Evolutionary conservation across 2,888 invertebrate species (phyloP).

Genomic region (Loripinus fragilis): DNA sequence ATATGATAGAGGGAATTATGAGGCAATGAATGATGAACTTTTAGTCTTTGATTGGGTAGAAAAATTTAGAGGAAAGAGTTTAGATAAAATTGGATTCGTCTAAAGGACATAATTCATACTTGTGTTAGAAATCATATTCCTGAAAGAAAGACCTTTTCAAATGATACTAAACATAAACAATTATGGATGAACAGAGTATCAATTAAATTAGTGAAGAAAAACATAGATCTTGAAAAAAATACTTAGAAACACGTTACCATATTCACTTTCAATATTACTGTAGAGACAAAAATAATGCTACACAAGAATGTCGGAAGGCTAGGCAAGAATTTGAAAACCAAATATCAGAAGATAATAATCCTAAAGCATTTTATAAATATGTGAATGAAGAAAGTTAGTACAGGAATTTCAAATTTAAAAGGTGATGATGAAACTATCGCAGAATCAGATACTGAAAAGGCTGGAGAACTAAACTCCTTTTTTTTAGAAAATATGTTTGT

Average conservation of each 20-base stretch:
- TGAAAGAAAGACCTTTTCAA: neutral
- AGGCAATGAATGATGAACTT: neutral
- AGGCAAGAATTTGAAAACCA: neutral
- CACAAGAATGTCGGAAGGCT: neutral
- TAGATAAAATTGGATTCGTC: neutral
- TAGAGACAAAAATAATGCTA: conserved; percentile 11
- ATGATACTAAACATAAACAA: neutral
- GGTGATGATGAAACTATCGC: neutral
- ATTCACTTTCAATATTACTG: conserved; percentile 22
- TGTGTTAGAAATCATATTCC: conserved; percentile 6
- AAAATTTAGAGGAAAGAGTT: neutral
- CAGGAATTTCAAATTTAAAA: conserved; percentile 17
- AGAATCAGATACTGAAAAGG: conserved; percentile 19
- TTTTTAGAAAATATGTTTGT: conserved; percentile 17
- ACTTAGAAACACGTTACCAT: conserved; percentile 1
- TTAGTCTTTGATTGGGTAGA: neutral
- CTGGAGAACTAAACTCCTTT: conserved; percentile 19
- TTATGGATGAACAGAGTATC: conserved; percentile 21
- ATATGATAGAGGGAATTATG: neutral
- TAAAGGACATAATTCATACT: neutral
- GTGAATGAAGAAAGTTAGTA: conserved; percentile 19
- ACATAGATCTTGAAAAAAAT: conserved; percentile 19
- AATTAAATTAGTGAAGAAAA: conserved; percentile 11
- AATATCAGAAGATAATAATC: neutral
- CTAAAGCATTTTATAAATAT: conserved; percentile 26